These are phyloP conservation scores for Sciaenops ocellatus DNA, from an alignment of 2,797 vertebrate species.

Conservation along the genomic window DNA sequence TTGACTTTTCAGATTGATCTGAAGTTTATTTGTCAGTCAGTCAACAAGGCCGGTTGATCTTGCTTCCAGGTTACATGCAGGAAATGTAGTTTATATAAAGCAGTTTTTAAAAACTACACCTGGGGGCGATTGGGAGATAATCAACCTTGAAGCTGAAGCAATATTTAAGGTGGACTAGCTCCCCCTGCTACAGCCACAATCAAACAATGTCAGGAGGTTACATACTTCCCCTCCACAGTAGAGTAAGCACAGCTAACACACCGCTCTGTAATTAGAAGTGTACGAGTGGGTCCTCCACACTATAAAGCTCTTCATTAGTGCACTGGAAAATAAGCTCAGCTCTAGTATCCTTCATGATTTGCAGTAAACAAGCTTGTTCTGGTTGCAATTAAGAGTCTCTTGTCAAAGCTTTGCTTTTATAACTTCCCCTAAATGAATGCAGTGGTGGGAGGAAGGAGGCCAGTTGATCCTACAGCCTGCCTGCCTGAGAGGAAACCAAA, in stretches of 20 bases:
- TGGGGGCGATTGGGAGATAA: background rate
- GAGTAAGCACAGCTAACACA: slow-evolving; percentile 9
- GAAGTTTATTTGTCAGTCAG: background rate
- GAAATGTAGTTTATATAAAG: background rate
- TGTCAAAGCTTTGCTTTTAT: slow-evolving; percentile 67
- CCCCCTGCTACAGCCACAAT: background rate
- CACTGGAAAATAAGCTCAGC: slow-evolving; percentile 43
- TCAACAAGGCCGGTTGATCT: background rate
- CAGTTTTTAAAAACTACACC: background rate
- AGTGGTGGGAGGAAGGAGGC: slow-evolving; percentile 25
- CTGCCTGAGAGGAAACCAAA: slow-evolving; percentile 23
- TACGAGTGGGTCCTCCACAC: slow-evolving; percentile 28
- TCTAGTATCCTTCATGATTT: slow-evolving; percentile 59
- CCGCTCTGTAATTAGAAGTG: slow-evolving; percentile 42
- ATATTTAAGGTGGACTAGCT: background rate
- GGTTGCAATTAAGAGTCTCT: slow-evolving; percentile 70
- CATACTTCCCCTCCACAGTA: background rate
- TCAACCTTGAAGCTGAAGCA: background rate
- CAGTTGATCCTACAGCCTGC: slow-evolving; percentile 2
- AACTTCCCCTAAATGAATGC: slow-evolving; percentile 63
- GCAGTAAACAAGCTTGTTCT: slow-evolving; percentile 72
- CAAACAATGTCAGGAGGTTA: background rate
- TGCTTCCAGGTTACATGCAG: background rate
- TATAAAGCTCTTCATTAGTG: slow-evolving; percentile 70
- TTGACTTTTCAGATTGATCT: background rate